These are phyloP conservation scores for Oscheius sp. DNA, from an alignment of 2,888 invertebrate genomes.

Conservation along the genomic window DNA sequence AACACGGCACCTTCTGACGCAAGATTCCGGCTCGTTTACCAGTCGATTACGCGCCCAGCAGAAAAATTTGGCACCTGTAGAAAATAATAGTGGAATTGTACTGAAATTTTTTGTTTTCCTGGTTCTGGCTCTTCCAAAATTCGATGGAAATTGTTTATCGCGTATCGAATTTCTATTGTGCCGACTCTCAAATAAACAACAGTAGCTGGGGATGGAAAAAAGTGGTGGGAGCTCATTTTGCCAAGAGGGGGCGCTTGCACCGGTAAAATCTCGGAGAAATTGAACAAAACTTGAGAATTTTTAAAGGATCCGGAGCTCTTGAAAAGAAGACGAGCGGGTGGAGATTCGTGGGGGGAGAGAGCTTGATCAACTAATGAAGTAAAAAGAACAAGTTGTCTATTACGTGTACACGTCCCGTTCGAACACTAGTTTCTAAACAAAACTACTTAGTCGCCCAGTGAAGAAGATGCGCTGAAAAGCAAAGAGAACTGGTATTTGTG, in stretches of 20 bases:
- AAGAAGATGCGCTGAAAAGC: conserved; percentile 9
- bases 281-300: neutral
- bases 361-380: neutral
- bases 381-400: neutral
- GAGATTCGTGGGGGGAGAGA: neutral
- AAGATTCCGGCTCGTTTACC: no score
- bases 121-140: neutral
- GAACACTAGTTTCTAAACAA: conserved; percentile 28
- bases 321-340: neutral
- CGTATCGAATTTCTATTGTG: conserved; percentile 25
- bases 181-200: conserved; percentile 9
- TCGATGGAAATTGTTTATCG: conserved; percentile 27
- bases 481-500: conserved; percentile 34
- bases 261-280: neutral
- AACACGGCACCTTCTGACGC: no score
- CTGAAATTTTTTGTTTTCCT: neutral
- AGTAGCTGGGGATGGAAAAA: neutral
- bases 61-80: neutral
- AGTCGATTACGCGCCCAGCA: no score
- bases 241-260: no score
- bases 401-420: neutral
- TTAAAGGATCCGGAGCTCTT: no score
- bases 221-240: no score
- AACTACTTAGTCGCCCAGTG: conserved; percentile 26
- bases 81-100: neutral